Evolutionary conservation across 2,113 vertebrate genomes (phyloP).

Genomic region (Colius striatus): DNA sequence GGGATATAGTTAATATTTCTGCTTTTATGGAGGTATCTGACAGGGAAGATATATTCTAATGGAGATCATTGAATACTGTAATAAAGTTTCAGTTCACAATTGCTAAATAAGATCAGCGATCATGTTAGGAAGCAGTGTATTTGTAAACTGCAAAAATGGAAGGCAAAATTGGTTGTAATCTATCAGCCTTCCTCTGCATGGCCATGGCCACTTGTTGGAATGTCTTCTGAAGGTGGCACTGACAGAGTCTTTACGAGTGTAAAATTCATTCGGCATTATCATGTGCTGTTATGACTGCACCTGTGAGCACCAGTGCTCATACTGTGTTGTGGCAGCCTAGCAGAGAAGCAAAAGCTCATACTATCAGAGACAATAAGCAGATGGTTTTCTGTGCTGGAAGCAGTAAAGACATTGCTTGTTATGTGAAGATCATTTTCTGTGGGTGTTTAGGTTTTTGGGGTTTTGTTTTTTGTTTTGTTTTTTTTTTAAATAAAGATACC

Average conservation of each 20-base stretch:
- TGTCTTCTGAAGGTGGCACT: neutral
- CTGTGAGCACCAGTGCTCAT: neutral
- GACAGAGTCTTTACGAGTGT: neutral
- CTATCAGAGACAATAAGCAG: conserved; percentile 20
- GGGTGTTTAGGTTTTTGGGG: neutral
- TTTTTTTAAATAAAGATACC: conserved; percentile 9
- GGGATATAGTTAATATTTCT: neutral
- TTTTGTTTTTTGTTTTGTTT: neutral
- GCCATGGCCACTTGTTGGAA: neutral
- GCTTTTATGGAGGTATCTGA: neutral
- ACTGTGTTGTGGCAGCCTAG: neutral
- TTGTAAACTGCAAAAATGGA: neutral
- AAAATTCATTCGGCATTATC: neutral
- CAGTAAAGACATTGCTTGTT: conserved; percentile 45
- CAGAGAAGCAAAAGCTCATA: conserved; percentile 4
- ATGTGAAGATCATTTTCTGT: neutral
- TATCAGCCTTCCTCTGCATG: neutral
- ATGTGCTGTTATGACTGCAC: neutral
- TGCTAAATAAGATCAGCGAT: neutral
- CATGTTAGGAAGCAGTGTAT: neutral
- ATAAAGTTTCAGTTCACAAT: neutral
- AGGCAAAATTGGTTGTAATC: neutral
- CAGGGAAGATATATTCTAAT: neutral
- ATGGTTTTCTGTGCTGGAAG: conserved; percentile 42
- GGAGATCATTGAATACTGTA: neutral